A percentile compares a stretch with the other conserved stretches of the same genome.
These are phyloP conservation scores for Sitobion miscanthi DNA, from an alignment of 1,140 invertebrate genomes.

Conservation along the genomic window DNA sequence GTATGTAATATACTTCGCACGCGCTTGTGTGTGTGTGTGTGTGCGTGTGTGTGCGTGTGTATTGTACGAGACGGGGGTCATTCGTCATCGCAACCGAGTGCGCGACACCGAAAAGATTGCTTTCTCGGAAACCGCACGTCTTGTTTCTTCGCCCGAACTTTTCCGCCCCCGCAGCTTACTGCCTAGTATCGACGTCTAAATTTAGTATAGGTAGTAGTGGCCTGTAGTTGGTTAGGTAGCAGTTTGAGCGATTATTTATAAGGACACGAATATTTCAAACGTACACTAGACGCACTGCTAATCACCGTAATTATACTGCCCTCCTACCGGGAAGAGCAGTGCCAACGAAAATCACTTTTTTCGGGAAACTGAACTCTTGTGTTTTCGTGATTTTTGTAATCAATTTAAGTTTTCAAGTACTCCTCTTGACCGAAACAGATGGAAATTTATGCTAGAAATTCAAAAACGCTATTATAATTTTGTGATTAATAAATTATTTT, in stretches of 20 bases:
- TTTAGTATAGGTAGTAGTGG: neutral
- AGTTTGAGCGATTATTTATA: neutral
- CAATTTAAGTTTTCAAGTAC: too few relatives aligned
- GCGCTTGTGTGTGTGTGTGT: too few relatives aligned
- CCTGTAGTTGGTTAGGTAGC: neutral
- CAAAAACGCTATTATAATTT: too few relatives aligned
- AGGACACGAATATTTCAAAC: neutral
- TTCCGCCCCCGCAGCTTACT: neutral
- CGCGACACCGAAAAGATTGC: slow-evolving; percentile 6
- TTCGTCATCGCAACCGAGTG: neutral
- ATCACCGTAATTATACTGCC: too few relatives aligned
- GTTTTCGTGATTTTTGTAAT: too few relatives aligned
- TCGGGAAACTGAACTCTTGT: too few relatives aligned
- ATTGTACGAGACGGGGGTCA: neutral
- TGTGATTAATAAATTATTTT: too few relatives aligned
- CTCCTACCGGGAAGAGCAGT: too few relatives aligned
- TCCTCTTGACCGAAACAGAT: too few relatives aligned
- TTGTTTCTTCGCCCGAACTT: neutral
- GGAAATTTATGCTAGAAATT: too few relatives aligned
- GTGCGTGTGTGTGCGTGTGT: neutral
- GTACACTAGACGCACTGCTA: neutral
- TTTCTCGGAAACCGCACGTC: slow-evolving; percentile 10
- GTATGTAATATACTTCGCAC: neutral
- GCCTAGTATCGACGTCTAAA: neutral
- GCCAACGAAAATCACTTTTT: too few relatives aligned